Conservation (phyloP, 2,888 invertebrate genomes). For the Crocallis elinguaria region DNA sequence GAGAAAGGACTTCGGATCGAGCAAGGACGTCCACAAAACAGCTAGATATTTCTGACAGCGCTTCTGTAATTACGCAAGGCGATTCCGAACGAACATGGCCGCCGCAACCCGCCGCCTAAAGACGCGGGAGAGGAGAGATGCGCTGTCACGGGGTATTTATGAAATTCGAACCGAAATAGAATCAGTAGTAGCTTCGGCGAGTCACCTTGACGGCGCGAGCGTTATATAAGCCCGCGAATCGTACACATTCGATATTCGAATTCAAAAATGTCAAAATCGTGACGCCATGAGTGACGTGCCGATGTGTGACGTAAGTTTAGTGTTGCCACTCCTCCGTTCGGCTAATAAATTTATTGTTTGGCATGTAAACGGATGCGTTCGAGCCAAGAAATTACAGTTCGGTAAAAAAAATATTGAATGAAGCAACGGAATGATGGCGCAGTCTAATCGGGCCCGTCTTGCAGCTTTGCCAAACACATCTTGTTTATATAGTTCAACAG, state of each 20-base stretch:
- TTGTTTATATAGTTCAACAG: constrained; percentile 76
- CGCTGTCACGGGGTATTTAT: constrained; percentile 84
- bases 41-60: constrained; percentile 49
- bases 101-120: constrained; percentile 63
- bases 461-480: constrained; percentile 76
- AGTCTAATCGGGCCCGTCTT: constrained; percentile 71
- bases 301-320: constrained; percentile 72
- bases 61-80: constrained; percentile 73
- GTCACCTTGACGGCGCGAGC: constrained; percentile 80
- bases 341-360: constrained; percentile 85
- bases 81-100: constrained; percentile 61
- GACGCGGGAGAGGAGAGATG: constrained; percentile 81
- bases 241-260: constrained; percentile 56
- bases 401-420: constrained; percentile 84
- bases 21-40: constrained; percentile 75
- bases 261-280: constrained; percentile 69
- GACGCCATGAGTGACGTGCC: constrained; percentile 75
- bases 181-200: constrained; percentile 77
- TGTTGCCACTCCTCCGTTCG: constrained; percentile 82
- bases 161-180: constrained; percentile 84
- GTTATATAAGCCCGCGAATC: constrained; percentile 74
- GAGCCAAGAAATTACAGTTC: constrained; percentile 84
- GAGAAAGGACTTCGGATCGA: constrained; percentile 82
- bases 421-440: constrained; percentile 78
- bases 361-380: constrained; percentile 84